A percentile compares a stretch with the other conserved stretches of the same genome.
phyloP scores from a whole-genome alignment of 2,888 invertebrate genomes.

The Cephus nigrinus region DNA sequence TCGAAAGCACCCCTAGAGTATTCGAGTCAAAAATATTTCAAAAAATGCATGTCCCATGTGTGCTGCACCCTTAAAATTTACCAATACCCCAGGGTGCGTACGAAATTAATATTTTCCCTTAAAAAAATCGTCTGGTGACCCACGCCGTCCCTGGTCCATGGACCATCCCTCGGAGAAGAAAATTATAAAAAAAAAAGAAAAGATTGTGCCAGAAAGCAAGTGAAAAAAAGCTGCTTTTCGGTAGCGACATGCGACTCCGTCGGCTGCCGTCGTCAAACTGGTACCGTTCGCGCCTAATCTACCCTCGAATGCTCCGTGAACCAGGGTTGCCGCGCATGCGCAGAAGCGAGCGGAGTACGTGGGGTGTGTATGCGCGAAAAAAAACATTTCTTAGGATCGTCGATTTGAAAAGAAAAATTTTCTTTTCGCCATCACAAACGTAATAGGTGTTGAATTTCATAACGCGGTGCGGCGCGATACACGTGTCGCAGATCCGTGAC shows the following conservation, averaged over 20 bases:
- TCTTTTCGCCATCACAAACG: not conserved
- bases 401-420: not conserved
- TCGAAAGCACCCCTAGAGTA: not conserved
- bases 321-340: conserved; percentile 16
- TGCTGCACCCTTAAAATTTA: not conserved
- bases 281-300: conserved; percentile 47
- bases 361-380: not conserved
- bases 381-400: not conserved
- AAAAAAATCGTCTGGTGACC: not conserved
- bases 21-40: no score
- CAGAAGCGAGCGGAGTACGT: conserved; percentile 3
- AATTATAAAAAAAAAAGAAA: not conserved
- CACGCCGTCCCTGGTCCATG: not conserved
- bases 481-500: not conserved
- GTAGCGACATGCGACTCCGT: not conserved
- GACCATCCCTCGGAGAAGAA: not conserved
- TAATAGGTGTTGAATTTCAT: not conserved
- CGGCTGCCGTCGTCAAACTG: conserved; percentile 40
- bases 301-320: conserved; percentile 27
- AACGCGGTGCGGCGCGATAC: not conserved
- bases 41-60: no score
- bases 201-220: not conserved
- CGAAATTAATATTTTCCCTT: not conserved
- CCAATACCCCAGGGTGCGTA: not conserved
- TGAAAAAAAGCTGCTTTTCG: not conserved